Base-by-base conservation (phyloP, 1,140 invertebrate species). In the Pseudoatta argentina region DNA sequence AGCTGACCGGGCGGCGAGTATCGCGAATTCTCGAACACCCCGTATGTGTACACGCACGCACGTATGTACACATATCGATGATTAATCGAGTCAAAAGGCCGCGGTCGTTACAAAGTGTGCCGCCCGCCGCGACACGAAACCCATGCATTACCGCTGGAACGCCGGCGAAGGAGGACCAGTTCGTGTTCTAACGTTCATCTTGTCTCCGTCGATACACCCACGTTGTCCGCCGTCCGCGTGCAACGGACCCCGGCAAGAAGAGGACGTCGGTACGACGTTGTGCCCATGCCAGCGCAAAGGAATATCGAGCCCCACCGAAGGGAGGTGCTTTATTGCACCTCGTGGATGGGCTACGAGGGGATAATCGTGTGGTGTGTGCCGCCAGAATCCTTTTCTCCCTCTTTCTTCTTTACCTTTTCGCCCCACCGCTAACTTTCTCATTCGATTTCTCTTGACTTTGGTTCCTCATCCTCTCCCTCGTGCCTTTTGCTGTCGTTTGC, bases 51-150 rank as follows among this genome's bases (percentile, higher is more conserved):
- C 85, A 85, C 77, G 89, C 78, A 72, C 87, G 90, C 88, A 76
- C 86, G 83, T 88, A 83, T 79, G 85, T 88, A 94, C 94, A 93
- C 92, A 93, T 94, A 93, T 94, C 93, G 93, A 95, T 95, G 94
- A 95, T 95, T 95, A 95, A 95, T 95, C 94, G 94, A 95, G 93
- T 94, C 94, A 94, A 94, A 94, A 93, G 93, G 91, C 90, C 90
- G 92, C 93, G 91, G 94, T 94, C 94, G 94, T 94, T 95, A 95
- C 94, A 95, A 95, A 95, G 94, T 95, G 93, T 94, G 94, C 94
- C 94, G 94, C 94, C 94, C 94, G 94, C 94, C 94, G 94, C 93
- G 94, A 95, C 93, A 93, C 92, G 92, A 92, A 93, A 93, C 91
- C 94, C 94, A 94, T 95, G 91, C 94, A 94, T 95, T 94, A 94